A percentile compares a stretch with the other conserved stretches of the same genome.
These are phyloP conservation scores for Rallus limicola DNA, from an alignment of 2,113 vertebrate genomes.

Conservation along the genomic window DNA sequence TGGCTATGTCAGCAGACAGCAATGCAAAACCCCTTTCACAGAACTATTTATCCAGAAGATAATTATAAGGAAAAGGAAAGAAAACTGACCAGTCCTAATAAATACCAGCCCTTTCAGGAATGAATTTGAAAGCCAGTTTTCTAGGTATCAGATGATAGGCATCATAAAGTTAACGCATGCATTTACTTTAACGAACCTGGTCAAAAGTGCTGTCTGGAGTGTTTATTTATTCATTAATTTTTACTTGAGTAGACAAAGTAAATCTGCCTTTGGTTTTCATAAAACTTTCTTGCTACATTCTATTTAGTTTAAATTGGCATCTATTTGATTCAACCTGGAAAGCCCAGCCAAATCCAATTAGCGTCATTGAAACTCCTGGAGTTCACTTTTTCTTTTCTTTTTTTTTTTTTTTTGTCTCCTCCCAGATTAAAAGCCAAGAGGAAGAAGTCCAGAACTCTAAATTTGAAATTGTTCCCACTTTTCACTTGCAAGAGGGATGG, in stretches of 20 bases:
- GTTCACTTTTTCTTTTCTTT: not conserved
- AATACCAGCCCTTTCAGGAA: conserved; percentile 25
- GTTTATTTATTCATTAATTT: conserved; percentile 66
- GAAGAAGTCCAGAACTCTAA: not conserved
- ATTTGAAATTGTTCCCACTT: not conserved
- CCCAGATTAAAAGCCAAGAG: not conserved
- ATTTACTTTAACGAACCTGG: conserved; percentile 25
- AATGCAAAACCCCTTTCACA: not conserved
- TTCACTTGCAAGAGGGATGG: not conserved
- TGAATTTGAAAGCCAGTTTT: conserved; percentile 28
- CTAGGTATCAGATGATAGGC: conserved; percentile 28
- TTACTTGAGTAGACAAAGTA: conserved; percentile 65
- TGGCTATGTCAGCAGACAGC: conserved; percentile 16
- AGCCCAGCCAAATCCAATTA: conserved; percentile 46
- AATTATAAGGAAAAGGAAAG: conserved; percentile 27
- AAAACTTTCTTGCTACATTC: conserved; percentile 24
- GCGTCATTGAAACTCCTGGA: conserved; percentile 15
- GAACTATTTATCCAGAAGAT: conserved; percentile 18
- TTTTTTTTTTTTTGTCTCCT: no score
- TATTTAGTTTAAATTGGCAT: conserved; percentile 50
- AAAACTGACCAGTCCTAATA: conserved; percentile 23
- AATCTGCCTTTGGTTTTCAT: conserved; percentile 53
- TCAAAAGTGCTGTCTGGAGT: conserved; percentile 30
- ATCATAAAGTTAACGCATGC: not conserved
- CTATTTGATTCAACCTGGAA: conserved; percentile 38